Evolutionary conservation across 2,888 invertebrate species (phyloP), one percentile per base, ranked within the genome.

Genomic region (Macaria liturata): DNA sequence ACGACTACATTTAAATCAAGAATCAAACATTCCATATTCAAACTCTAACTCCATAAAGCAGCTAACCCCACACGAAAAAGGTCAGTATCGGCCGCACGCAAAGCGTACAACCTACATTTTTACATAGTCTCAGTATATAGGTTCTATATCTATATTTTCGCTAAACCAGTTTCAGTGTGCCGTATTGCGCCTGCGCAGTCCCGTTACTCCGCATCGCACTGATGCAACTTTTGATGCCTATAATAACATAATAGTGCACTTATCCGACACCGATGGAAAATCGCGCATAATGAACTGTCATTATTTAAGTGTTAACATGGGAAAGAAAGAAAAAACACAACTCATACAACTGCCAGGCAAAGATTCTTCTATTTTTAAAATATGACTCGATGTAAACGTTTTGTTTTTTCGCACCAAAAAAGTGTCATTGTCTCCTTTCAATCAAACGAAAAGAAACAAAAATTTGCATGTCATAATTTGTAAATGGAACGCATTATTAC

Each of bases 141-240:
- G 74, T 73, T 73, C 70, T 76, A 74, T 66, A 76, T 73, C 70
- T 72, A 72, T 76, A 76, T 75, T 78, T 85, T 86, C 80, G 79
- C 82, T 81, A 80, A 83, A 89, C 89, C 85, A 81, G 89, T 88
- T 88, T 80, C 64, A 76, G 76, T 73, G 86, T 58, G 58, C 59
- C 44, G 59, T 59, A 59, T 54, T 54, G 59, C 59, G 59, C 59
- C 54, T 51, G 44, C 49, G 54, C 47, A 54, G 75, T 81, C 75
- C 88, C 89, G 89, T 89, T 89, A 88, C 79, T 71, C 73, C 73
- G 80, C 80, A 79, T 83, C 84, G 71, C 70, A 67, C 78, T 83
- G 86, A 88, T 85, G 88, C 86, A 88, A 89, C 88, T 79, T 86
- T 85, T 84, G 86, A 88, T 86, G 86, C 79, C 81, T 87, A 83